phyloP scores from a whole-genome alignment of 2,888 invertebrate species.

The Heliconius erato region DNA sequence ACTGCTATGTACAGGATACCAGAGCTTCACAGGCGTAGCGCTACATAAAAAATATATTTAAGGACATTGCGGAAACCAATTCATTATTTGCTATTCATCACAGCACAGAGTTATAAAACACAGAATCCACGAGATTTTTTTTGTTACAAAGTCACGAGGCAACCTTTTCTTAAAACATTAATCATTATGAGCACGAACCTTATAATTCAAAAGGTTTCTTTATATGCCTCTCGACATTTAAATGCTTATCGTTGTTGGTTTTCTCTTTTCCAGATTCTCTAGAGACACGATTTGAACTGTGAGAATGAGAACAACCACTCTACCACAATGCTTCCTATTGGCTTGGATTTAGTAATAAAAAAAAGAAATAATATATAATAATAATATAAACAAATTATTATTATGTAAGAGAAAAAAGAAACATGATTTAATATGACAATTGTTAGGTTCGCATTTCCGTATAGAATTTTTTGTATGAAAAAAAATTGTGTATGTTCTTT shows the following conservation, averaged over 20 bases:
- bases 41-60: neutral
- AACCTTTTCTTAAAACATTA: slow-evolving; percentile 47
- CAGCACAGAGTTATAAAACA: slow-evolving; percentile 28
- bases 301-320: slow-evolving; percentile 59
- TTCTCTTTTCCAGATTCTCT: slow-evolving; percentile 63
- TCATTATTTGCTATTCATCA: slow-evolving; percentile 34
- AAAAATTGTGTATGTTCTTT: neutral
- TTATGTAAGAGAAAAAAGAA: neutral
- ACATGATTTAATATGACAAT: neutral
- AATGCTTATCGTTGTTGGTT: slow-evolving; percentile 52
- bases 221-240: slow-evolving; percentile 46
- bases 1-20: neutral
- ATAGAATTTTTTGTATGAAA: neutral
- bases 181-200: slow-evolving; percentile 47
- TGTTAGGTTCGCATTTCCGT: no score
- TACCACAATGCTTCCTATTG: slow-evolving; percentile 70
- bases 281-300: slow-evolving; percentile 65
- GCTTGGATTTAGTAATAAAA: slow-evolving; percentile 60
- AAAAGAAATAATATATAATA: slow-evolving; percentile 10
- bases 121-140: slow-evolving; percentile 27
- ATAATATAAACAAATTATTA: neutral
- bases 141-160: slow-evolving; percentile 41
- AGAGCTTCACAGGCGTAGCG: neutral
- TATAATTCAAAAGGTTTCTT: slow-evolving; percentile 49
- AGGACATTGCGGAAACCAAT: slow-evolving; percentile 16